Evolutionary conservation across 2,888 invertebrate species (phyloP), one percentile per base, ranked within the genome.

Genomic region (Patella caerulea): DNA sequence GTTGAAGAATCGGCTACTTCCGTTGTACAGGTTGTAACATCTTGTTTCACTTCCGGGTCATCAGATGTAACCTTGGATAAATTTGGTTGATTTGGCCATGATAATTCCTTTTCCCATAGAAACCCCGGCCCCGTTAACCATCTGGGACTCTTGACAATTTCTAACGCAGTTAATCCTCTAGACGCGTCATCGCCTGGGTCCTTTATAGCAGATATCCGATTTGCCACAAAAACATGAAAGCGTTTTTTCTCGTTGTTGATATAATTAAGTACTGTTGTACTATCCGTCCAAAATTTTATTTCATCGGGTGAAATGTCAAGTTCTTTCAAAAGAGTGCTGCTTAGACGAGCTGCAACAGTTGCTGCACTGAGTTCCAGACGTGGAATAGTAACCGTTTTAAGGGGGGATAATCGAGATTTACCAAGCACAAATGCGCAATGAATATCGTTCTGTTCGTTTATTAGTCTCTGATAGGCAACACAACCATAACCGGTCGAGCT

Each of bases 311-410:
- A 29, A n/a, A 65, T 24, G 11, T 34, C 70, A n/a, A 75, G 75
- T 34, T 75, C 65, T 19, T 45, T 70, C 34, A 19, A n/a, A 9
- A 75, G 19, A 12, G 34, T 71, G n/a, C n/a, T 14, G n/a, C 19
- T 71, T 19, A 75, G 14, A 19, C 34, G 17, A 15, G 72, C 65
- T 17, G 75, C n/a, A 17, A 71, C 19, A 24, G n/a, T 29, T 34
- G 77, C 77, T n/a, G 75, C 77, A 69, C 59, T 17, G 11, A 77
- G 24, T 55, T 77, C 77, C 15, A 77, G 54, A 15, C 77, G 29
- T 52, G 77, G 77, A 17, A 77, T 76, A 15, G 70, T 77, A 11
- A 14, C 15, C 14, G 45, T 29, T 54, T 77, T 77, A 56, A 76
- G 15, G 11, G 77, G 77, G 9, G 74, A 59, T 24, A 77, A 65